Base-by-base conservation (phyloP, 2,888 invertebrate species). In the Cotesia congregata region DNA sequence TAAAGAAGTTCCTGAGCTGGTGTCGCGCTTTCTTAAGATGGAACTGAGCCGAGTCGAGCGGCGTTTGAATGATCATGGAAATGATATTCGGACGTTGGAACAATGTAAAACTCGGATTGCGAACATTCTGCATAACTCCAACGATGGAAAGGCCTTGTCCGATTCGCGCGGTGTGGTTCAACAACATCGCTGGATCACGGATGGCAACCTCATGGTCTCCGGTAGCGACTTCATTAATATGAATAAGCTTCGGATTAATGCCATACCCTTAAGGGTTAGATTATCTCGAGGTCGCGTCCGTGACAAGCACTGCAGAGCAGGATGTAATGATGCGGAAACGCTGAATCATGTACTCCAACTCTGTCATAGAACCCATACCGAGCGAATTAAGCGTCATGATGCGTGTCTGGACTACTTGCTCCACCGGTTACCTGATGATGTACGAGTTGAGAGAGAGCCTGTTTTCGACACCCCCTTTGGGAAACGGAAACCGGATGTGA, bases 291-390 rank as follows among this genome's bases (percentile, higher is more conserved):
- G 77, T 0, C 30, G 7, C 0, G 15, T 59, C 6, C 1, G 60
- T 0, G 77, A 79, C 60, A 39, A 40, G 0, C 60, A 41, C 0
- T 79, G 79, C 74, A 82, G 86, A 59, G 85, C 83, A 1, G 85
- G 85, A 4, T 86, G 86, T 78, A 72, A 72, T 76, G 79, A 80
- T 1, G 77, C 72, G 65, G 85, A 86, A 77, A 85, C 86, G 0
- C 82, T 84, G 74, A 83, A 83, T 60, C 86, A 86, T 59, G 77
- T 83, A 6, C 80, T 85, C 60, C 86, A 88, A 69, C 71, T 78
- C 60, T 86, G 86, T 78, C 73, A 74, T 61, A 67, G 86, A 60
- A 88, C 87, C 0, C 9, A 6, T 2, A 20, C 20, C 2, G 20
- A 20, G 20, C 20, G 20, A 1, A 20, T 20, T 1, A 20, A 2